Evolutionary conservation across 2,888 invertebrate species (phyloP).

Genomic region (Hydropsyche betteni): DNA sequence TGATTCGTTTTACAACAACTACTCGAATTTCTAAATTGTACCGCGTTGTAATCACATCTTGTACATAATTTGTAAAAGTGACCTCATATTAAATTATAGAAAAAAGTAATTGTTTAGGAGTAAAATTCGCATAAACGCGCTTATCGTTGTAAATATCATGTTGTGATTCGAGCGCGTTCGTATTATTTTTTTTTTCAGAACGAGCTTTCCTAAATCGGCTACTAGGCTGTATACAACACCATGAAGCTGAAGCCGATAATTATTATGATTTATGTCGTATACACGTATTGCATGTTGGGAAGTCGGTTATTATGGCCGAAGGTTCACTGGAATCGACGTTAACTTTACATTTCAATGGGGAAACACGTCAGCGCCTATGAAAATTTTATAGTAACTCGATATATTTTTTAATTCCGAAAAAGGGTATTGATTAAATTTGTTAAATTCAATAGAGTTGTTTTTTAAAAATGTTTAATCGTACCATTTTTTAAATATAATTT

Average conservation of each 20-base stretch:
- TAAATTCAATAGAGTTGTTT: too few relatives aligned
- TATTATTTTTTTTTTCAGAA: background rate
- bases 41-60: too few relatives aligned
- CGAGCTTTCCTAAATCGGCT: background rate
- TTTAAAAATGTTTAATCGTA: too few relatives aligned
- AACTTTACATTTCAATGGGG: background rate
- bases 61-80: background rate
- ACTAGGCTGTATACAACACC: background rate
- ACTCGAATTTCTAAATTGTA: too few relatives aligned
- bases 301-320: slow-evolving; percentile 3
- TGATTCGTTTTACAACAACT: too few relatives aligned
- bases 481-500: too few relatives aligned
- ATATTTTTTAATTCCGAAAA: too few relatives aligned
- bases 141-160: slow-evolving; percentile 2
- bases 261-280: slow-evolving; percentile 29
- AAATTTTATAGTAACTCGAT: too few relatives aligned
- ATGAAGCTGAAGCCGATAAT: slow-evolving; percentile 24
- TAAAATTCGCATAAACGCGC: background rate
- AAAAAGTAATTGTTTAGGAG: background rate
- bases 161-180: background rate
- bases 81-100: background rate
- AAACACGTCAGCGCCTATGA: too few relatives aligned
- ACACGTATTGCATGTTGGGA: slow-evolving; percentile 10
- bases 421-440: too few relatives aligned
- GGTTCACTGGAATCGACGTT: background rate